Evolutionary conservation across 2,797 vertebrate species (phyloP), one percentile per base, ranked within the genome.

Genomic region (Clarias laeviceps): DNA sequence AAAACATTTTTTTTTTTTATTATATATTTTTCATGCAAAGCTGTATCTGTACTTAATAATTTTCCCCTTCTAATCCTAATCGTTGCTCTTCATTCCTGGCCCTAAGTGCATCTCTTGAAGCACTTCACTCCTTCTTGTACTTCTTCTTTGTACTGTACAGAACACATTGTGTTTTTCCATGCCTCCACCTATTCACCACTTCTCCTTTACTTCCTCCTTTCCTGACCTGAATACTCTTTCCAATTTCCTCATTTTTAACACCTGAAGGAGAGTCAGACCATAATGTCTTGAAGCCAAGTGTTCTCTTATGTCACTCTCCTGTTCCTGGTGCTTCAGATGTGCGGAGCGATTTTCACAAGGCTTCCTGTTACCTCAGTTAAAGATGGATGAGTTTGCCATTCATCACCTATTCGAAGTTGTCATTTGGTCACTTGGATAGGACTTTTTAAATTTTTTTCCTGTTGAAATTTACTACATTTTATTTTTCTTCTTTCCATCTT

Each of bases 401-500:
- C 12, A 20, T 77, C 70, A 61, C 24, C 66, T 40, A 22, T 54
- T 68, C 17, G 12, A 76, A 68, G 32, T 56, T 80, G n/a, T 17
- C 76, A 61, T 57, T 37, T 37, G 12, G 12, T 14, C 76, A 62
- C 76, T 79, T 65, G 61, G n/a, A 27, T 45, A 45, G 24, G 5
- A 27, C 22, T 72, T 70, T 40, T 74, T 0, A 45, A 45, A 7
- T 72, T 32, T 18, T 73, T 70, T 22, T 34, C 45, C 27, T 66
- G 57, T 82, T 74, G 76, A 85, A 84, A 87, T 77, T 82, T 89
- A 88, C 88, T 50, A 86, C 88, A 88, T 34, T 89, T 32, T 34
- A 89, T 32, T 89, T 80, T 91, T 88, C 15, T 81, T 90, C 8
- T 90, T 85, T 77, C 65, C 87, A 80, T 32, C 69, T 73, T 70